Conservation (phyloP, 2,113 vertebrate species). For the Noturus placidus region DNA sequence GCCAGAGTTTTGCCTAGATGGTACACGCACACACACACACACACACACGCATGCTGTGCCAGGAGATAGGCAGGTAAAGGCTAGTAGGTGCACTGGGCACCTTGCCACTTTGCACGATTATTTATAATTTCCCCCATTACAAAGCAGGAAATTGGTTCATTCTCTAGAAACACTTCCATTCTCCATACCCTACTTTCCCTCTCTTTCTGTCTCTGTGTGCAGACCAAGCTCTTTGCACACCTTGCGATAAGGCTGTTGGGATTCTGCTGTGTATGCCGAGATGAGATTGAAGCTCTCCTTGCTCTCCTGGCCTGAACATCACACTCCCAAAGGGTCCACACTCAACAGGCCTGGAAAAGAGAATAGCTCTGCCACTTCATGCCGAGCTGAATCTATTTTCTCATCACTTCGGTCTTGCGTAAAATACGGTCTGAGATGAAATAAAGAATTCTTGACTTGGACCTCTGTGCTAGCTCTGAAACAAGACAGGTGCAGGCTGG, state of each 20-base stretch:
- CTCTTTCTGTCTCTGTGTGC: constrained; percentile 21
- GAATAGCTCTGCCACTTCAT: neutral
- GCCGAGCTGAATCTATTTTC: neutral
- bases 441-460: neutral
- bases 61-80: constrained; percentile 15
- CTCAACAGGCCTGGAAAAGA: neutral
- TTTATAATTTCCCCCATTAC: constrained; percentile 46
- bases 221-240: constrained; percentile 46
- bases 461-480: neutral
- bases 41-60: neutral
- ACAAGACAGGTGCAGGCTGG: constrained; percentile 14
- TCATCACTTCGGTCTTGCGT: neutral
- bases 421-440: neutral
- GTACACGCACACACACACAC: neutral
- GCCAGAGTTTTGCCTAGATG: neutral
- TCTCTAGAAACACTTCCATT: constrained; percentile 8
- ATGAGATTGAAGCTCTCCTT: constrained; percentile 33
- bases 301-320: constrained; percentile 22
- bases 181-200: neutral
- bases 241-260: constrained; percentile 44
- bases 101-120: constrained; percentile 33
- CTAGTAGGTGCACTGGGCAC: constrained; percentile 27
- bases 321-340: neutral
- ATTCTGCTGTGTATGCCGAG: constrained; percentile 15
- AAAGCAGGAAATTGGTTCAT: constrained; percentile 45